phyloP scores from a whole-genome alignment of 2,797 vertebrate genomes.

The Euphonia xanthogaster region DNA sequence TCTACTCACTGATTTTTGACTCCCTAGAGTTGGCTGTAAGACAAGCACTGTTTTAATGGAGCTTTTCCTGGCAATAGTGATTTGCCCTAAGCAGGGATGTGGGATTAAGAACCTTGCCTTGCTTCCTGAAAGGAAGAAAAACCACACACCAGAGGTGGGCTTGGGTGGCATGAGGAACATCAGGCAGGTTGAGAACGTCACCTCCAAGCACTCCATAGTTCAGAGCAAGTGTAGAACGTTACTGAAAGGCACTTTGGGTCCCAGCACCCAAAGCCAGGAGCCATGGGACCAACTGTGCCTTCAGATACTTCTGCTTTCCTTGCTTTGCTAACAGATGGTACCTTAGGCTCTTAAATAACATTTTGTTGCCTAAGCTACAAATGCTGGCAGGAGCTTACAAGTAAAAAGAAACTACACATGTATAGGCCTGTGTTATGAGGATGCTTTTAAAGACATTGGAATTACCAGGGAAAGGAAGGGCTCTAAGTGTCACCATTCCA shows the following conservation, averaged over 20 bases:
- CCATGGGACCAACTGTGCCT: neutral
- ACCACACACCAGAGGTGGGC: fast-evolving
- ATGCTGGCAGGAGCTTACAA: neutral
- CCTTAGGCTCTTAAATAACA: neutral
- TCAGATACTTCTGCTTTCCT: neutral
- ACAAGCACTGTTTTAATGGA: neutral
- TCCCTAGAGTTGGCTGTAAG: neutral
- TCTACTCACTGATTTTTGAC: neutral
- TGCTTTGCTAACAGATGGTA: neutral
- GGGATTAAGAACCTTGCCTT: neutral
- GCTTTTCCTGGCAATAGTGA: neutral
- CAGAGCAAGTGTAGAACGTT: neutral
- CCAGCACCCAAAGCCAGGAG: neutral
- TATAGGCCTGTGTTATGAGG: neutral
- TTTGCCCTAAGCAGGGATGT: neutral
- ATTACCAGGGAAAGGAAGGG: neutral
- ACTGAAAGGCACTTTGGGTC: neutral
- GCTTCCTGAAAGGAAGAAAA: neutral
- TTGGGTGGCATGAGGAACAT: neutral
- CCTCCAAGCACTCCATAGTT: neutral
- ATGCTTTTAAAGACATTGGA: neutral
- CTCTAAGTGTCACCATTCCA: neutral
- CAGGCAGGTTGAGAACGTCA: neutral
- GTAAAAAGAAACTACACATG: neutral
- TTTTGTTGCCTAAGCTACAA: neutral